Base-by-base conservation (phyloP, 2,888 invertebrate genomes). In the Volucella bombylans region DNA sequence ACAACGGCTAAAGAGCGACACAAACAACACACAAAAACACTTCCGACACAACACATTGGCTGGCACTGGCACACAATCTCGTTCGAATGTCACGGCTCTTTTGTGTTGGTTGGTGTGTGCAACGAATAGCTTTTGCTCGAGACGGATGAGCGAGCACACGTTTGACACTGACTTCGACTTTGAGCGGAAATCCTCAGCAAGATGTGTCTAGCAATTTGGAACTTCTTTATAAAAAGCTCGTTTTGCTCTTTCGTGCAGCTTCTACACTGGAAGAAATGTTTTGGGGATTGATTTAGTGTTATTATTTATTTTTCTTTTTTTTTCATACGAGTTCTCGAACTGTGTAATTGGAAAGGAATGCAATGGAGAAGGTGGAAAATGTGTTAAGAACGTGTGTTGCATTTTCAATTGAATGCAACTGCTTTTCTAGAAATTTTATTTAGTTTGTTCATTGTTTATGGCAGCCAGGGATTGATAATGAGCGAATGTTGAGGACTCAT, bases 31-130 rank as follows among this genome's bases (percentile, higher is more conserved):
- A 64, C 38, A 49, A 67, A 65, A 52, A n/a, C 43, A 65, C 65
- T 18, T 50, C 45, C 43, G 61, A 62, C 61, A 41, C 31, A 23
- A 54, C 43, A 38, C 14, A 55, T 8, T 31, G n/a, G 49, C 41
- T 43, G 54, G 23, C 65, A 73, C 41, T 43, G 54, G 23, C 65
- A 73, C 54, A 72, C 61, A 67, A 71, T 55, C 67, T 68, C 49
- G 64, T 73, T 62, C 67, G 81, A 80, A 79, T 83, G 83, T 80
- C 79, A 79, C 74, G 83, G 83, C 69, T 83, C 64, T 15, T 64
- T 59, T 65, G 54, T 73, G 45, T 50, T 23, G 47, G 47, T n/a
- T 41, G 41, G 43, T 76, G 10, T 15, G 14, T 54, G 41, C 14
- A 15, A 23, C 41, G 47, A 45, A 50, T 61, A 23, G 52, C 45